Base-by-base conservation (phyloP, 2,888 invertebrate genomes). In the Abscondita cerata region DNA sequence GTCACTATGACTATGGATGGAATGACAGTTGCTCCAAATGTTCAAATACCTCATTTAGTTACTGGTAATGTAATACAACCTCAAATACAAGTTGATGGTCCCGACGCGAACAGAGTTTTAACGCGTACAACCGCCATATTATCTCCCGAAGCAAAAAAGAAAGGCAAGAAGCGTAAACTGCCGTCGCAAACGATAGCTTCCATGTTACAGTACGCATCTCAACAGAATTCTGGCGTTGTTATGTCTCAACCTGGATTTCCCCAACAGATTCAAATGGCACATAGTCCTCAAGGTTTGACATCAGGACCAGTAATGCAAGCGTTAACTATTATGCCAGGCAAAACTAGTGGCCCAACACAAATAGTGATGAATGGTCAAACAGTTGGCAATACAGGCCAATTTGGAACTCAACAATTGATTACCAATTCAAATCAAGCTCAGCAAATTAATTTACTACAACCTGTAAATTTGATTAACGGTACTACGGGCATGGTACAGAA, bases 391-490 rank as follows among this genome's bases (percentile, higher is more conserved):
- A 76, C 85, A 0, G 83, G 83, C 66, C 85, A 85, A 70, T 87
- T 87, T 73, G 85, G 87, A 50, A 84, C 87, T 2, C 89, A 89
- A 73, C 89, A 89, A 72, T 84, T 89, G 48, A 89, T 92, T 60
- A 83, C 91, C 6, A 70, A 83, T 71, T 78, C 79, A 15, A 79
- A 79, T 71, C 78, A 79, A 25, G 67, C 77, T 1, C 84, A 84
- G 64, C 88, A 91, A 75, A 91, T 90, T 31, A 90, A 92, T 77
- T 81, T 93, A 41, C 79, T 91, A 1, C 93, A 93, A 76, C 93
- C 93, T 0, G 90, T 93, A 31, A 93, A 93, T 81, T 81, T 93
- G 65, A 85, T 92, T 62, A 92, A 91, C 56, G 86, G 88, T 50
- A 82, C 87, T 0, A 85, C 87, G 33, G 86, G 87, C 2, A 87